Conservation (phyloP, 2,888 invertebrate genomes). For the Euzophera pinguis region DNA sequence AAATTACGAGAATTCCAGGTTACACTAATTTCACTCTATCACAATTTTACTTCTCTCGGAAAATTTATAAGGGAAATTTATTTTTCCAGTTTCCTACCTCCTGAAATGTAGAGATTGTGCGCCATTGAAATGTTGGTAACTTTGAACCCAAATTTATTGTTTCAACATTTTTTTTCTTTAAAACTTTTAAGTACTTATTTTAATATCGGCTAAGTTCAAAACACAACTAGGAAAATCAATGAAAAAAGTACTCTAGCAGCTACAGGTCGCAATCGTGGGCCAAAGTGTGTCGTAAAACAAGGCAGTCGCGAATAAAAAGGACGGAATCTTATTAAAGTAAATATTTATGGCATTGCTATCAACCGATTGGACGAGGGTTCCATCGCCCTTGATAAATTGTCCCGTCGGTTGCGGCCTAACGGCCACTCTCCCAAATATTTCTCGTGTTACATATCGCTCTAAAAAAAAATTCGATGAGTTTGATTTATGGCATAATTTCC, state of each 20-base stretch:
- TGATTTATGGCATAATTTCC: conserved; percentile 68
- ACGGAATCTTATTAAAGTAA: conserved; percentile 79
- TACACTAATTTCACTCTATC: conserved; percentile 14
- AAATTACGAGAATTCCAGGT: conserved; percentile 10
- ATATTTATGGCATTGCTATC: conserved; percentile 78
- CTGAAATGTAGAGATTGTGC: conserved; percentile 10
- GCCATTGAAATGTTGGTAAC: conserved; percentile 7
- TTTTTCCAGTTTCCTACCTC: conserved; percentile 9
- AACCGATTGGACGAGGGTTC: conserved; percentile 76
- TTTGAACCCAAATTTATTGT: conserved; percentile 4
- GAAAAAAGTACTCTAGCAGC: conserved; percentile 60
- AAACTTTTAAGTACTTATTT: conserved; percentile 12
- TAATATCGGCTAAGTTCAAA: conserved; percentile 21
- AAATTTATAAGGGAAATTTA: conserved; percentile 10
- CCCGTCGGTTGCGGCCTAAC: conserved; percentile 62
- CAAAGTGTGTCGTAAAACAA: conserved; percentile 73
- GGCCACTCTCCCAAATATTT: conserved; percentile 65
- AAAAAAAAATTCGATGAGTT: conserved; percentile 56
- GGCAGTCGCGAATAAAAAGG: conserved; percentile 68
- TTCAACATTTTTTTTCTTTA: conserved; percentile 4
- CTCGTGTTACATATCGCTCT: conserved; percentile 59
- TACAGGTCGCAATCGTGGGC: conserved; percentile 59
- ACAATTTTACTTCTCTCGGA: conserved; percentile 1
- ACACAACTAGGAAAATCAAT: conserved; percentile 42
- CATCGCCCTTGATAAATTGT: conserved; percentile 74